phyloP scores from a whole-genome alignment of 2,888 invertebrate genomes.

The Lasioglossum figueresi region DNA sequence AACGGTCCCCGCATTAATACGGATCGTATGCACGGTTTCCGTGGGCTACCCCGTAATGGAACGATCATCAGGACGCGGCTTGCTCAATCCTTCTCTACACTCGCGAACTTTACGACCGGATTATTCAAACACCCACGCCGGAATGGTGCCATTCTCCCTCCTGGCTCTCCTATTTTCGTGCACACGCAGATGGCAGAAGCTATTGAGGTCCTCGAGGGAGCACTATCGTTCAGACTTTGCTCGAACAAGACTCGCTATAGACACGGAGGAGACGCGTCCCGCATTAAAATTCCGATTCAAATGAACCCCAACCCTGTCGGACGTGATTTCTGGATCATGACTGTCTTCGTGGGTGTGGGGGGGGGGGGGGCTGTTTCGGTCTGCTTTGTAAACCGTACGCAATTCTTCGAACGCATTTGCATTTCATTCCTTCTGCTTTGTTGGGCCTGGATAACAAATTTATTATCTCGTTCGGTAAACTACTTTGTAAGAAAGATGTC shows the following conservation, averaged over 20 bases:
- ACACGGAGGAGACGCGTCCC: conserved; percentile 27
- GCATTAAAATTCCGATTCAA: conserved; percentile 53
- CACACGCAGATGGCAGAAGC: conserved; percentile 51
- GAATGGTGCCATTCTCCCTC: conserved; percentile 27
- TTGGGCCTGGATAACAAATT: background rate
- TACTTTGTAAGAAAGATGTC: background rate
- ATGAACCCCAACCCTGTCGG: conserved; percentile 11
- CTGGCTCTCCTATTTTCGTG: conserved; percentile 50
- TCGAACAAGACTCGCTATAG: conserved; percentile 6
- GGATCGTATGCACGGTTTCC: conserved; percentile 34
- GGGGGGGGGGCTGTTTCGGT: background rate
- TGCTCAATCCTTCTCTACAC: conserved; percentile 51
- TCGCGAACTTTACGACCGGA: conserved; percentile 62
- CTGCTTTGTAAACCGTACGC: background rate
- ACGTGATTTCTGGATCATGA: background rate
- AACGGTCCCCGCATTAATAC: conserved; percentile 33
- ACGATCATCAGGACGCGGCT: conserved; percentile 47
- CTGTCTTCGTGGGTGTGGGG: background rate
- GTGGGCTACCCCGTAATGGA: conserved; percentile 32
- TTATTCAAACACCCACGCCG: conserved; percentile 59
- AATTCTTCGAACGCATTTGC: background rate
- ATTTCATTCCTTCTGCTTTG: background rate
- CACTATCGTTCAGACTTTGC: conserved; percentile 35
- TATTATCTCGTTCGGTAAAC: background rate
- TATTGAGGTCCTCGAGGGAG: conserved; percentile 43